Evolutionary conservation across 1,140 invertebrate genomes (phyloP), one percentile per base, ranked within the genome.

Genomic region (Leucophenga varia): DNA sequence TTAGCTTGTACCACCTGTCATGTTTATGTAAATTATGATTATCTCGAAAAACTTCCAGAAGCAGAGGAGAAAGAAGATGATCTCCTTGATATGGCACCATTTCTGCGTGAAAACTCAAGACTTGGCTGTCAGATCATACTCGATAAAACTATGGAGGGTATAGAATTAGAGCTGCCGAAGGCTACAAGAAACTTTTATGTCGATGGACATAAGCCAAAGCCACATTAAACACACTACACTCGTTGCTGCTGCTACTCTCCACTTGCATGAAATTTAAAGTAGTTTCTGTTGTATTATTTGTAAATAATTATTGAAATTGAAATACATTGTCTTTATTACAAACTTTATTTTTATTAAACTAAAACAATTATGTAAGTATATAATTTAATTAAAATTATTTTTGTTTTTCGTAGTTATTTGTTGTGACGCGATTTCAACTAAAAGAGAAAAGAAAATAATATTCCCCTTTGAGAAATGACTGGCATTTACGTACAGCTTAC

Each of bases 121-220:
- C 56, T 76, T 85, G 90, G 95, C 61, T 99, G 96, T 80, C 96
- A 99, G 83, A 97, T 99, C 61, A 85, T 89, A 49, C 77, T 99
- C 28, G 90, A 82, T 0, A 95, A 96, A 79, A 91, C 95, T 49
- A 77, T 98, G 52, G 91, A 98, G 54, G 95, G 95, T 3, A 84
- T 98, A 45, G 86, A 88, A 77, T 57, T 99, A 22, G 80, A 84
- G 64, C 78, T 98, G 53, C 96, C 96, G 14, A 81, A 85, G 76
- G 91, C 90, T 18, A 98, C 96, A 4, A 83, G 94, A 54, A 99
- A 99, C 74, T 99, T 98, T 77, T 98, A 99, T 81, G 96, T 98
- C 12, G 96, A 98, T 79, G 96, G 95, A 20, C 94, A 98, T 64
- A 92, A 89, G 64, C 95, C 95, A 14, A 84, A 90, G 54, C 89